Evolutionary conservation across 2,888 invertebrate genomes (phyloP).

Genomic region (Clusia tigrina): DNA sequence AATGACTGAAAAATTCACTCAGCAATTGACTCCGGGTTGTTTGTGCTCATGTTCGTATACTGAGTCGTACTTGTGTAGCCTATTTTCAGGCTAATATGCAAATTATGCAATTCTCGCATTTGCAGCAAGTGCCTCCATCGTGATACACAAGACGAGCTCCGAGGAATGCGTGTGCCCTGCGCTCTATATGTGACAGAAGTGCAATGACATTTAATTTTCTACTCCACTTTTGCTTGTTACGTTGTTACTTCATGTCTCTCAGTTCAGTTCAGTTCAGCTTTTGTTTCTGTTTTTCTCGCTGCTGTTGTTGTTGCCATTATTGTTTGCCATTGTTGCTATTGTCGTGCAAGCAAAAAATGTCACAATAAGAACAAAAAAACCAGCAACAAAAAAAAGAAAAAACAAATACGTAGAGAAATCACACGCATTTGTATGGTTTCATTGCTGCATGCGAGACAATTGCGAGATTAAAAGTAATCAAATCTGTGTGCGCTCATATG

Average conservation of each 20-base stretch:
- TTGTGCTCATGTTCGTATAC: too few relatives aligned
- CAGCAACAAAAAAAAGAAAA: neutral
- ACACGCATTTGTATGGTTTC: conserved; percentile 39
- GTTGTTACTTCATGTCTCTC: conserved; percentile 7
- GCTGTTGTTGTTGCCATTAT: neutral
- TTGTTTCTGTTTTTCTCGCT: neutral
- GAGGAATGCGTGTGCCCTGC: too few relatives aligned
- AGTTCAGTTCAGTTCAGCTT: too few relatives aligned
- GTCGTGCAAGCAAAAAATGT: neutral
- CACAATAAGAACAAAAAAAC: neutral
- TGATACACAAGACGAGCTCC: too few relatives aligned
- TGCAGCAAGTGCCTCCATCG: too few relatives aligned
- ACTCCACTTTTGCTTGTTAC: conserved; percentile 22
- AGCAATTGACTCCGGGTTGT: too few relatives aligned
- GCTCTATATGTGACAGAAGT: conserved; percentile 22
- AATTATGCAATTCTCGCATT: too few relatives aligned
- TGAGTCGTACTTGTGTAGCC: too few relatives aligned
- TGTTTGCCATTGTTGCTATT: conserved; percentile 9
- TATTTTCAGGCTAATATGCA: conserved; percentile 25
- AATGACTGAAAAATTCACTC: too few relatives aligned
- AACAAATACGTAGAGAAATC: conserved; percentile 29
- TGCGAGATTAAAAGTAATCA: conserved; percentile 40
- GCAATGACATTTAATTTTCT: conserved; percentile 35
- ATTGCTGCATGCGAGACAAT: conserved; percentile 33
- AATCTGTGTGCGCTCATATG: conserved; percentile 32